Evolutionary conservation across 2,888 invertebrate species (phyloP).

Genomic region (Trissonchulus latispiculum): DNA sequence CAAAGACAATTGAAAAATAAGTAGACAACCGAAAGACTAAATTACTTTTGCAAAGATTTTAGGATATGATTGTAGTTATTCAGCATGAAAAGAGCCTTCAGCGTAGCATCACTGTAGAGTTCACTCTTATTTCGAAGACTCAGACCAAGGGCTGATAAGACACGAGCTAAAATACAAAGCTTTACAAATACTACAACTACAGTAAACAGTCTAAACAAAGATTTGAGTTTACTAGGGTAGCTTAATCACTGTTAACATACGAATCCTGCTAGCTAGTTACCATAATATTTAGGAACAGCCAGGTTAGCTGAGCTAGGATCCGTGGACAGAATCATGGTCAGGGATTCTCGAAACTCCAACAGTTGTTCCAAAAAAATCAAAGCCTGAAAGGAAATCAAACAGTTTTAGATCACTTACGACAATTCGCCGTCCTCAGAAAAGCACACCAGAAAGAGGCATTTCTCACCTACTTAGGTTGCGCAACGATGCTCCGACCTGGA

Average conservation of each 20-base stretch:
- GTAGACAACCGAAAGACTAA: no score
- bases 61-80: conserved; percentile 90
- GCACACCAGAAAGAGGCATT: no score
- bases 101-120: conserved; percentile 55
- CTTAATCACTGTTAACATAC: neutral
- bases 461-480: no score
- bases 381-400: conserved; percentile 28
- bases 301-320: neutral
- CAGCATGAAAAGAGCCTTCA: conserved; percentile 50
- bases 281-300: conserved; percentile 21
- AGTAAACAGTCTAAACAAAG: no score
- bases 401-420: neutral
- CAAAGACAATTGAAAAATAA: no score
- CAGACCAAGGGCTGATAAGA: conserved; percentile 75
- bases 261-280: neutral
- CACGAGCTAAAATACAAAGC: conserved; percentile 58
- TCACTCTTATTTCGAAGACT: conserved; percentile 82
- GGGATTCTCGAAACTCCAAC: conserved; percentile 45
- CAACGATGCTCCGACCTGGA: no score
- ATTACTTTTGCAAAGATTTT: conserved; percentile 71
- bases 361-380: conserved; percentile 75
- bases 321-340: conserved; percentile 25
- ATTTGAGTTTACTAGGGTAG: conserved; percentile 10
- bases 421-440: neutral
- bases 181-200: conserved; percentile 19